Evolutionary conservation across 2,888 invertebrate species (phyloP), one percentile per base, ranked within the genome.

Genomic region (Dryomyza anilis): DNA sequence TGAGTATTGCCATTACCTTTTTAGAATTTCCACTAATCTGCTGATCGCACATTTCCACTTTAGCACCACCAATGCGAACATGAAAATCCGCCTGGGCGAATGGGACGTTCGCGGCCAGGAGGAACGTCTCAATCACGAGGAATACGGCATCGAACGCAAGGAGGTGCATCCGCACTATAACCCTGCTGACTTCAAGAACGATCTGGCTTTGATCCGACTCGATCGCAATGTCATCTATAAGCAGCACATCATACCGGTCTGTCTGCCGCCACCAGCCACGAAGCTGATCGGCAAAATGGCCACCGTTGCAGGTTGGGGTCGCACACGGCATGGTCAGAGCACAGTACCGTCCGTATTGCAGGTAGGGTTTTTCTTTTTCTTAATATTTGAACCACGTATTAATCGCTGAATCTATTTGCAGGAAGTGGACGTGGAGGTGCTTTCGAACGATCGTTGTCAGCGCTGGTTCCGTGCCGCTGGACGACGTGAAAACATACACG

Each of bases 381-480:
- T 14, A 39, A 3, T 7, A 43, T n/a, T n/a, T 2, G 16, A 25
- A 56, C 19, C 16, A 12, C 6, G 1, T 21, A 19, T 52, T 2
- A 21, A 6, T 46, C 23, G 29, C 1, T 29, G 16, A 3, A 19
- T 10, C 7, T 33, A 2, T 10, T 25, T n/a, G 27, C 77, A 90
- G 85, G 92, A 93, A 81, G 93, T 93, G 2, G 92, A 92, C 66
- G 92, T 93, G 0, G 92, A 93, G 80, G 92, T 96, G 16, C 91
- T 96, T 52, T 91, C 94, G 0, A 95, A 95, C 76, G 93, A 94
- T 75, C 87, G 94, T 66, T 96, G 96, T 76, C 96, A 96, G 84
- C 87, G 93, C 56, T 96, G 96, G 96, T 96, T 95, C 83, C 85
- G 94, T 57, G 92, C 94, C 1, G 95, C 95, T 0, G 96, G 95